Evolutionary conservation across 2,113 vertebrate genomes (phyloP).

Genomic region (Empidonax alnorum): DNA sequence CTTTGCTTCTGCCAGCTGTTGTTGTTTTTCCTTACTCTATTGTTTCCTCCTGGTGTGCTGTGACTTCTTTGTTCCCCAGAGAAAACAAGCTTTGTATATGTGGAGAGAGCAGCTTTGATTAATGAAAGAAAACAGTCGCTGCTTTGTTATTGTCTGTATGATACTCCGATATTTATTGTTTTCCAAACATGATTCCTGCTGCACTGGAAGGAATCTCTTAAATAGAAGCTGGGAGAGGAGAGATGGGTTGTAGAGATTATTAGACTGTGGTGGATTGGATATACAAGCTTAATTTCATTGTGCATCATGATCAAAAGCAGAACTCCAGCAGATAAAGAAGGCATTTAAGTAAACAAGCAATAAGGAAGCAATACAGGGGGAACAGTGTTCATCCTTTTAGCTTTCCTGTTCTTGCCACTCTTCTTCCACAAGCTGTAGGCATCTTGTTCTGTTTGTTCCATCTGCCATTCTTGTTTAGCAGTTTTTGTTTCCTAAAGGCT

Average conservation of each 20-base stretch:
- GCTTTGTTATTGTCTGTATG: slow-evolving; percentile 12
- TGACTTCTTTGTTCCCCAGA: slow-evolving; percentile 38
- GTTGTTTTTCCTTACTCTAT: slow-evolving; percentile 54
- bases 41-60: slow-evolving; percentile 40
- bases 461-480: neutral
- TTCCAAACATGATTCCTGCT: neutral
- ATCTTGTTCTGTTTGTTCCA: neutral
- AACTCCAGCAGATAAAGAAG: neutral
- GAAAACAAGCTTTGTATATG: slow-evolving; percentile 49
- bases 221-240: neutral
- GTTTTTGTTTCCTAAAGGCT: neutral
- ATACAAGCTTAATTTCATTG: neutral
- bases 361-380: neutral
- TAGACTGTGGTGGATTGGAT: neutral
- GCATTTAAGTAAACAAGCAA: neutral
- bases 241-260: neutral
- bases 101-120: slow-evolving; percentile 31
- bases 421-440: neutral
- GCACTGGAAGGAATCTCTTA: neutral
- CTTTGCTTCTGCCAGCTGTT: slow-evolving; percentile 54
- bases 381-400: neutral
- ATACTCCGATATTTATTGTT: neutral
- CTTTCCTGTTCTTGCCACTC: neutral
- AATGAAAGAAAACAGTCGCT: slow-evolving; percentile 47
- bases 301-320: neutral